Evolutionary conservation across 2,888 invertebrate genomes (phyloP).

Genomic region (Melolontha melolontha): DNA sequence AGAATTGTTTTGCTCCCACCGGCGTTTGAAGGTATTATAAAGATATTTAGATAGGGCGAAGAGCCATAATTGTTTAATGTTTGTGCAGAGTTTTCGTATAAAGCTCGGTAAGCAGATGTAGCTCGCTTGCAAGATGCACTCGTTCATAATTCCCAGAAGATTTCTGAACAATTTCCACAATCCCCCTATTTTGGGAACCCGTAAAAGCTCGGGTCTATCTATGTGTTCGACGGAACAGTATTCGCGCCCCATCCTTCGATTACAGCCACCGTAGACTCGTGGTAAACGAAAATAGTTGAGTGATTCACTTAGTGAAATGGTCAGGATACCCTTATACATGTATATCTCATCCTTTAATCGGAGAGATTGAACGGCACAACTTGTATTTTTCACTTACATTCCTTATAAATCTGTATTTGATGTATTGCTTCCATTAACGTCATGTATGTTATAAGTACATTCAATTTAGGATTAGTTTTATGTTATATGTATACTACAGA

Average conservation of each 20-base stretch:
- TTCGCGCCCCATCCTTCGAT: constrained; percentile 44
- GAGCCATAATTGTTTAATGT: constrained; percentile 40
- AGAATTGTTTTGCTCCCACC: constrained; percentile 1
- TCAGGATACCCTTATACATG: constrained; percentile 51
- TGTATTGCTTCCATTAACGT: constrained; percentile 11
- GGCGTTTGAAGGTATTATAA: constrained; percentile 20
- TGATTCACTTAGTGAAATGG: constrained; percentile 58
- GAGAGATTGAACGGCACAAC: constrained; percentile 23
- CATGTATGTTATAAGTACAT: neutral
- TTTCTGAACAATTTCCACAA: constrained; percentile 46
- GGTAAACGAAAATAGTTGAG: constrained; percentile 51
- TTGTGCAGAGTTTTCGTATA: constrained; percentile 23
- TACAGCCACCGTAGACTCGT: neutral
- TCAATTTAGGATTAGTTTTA: too few relatives aligned
- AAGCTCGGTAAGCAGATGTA: constrained; percentile 42
- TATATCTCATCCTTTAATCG: constrained; percentile 55
- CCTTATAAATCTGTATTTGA: constrained; percentile 3
- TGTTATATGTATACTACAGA: too few relatives aligned
- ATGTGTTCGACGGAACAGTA: constrained; percentile 42
- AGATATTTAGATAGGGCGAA: constrained; percentile 8
- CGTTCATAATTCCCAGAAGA: constrained; percentile 37
- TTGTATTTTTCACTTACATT: constrained; percentile 27
- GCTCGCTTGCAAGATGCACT: constrained; percentile 35
- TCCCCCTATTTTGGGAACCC: constrained; percentile 46
- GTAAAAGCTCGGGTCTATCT: constrained; percentile 43